Percentiles rank a stretch among this genome's conserved stretches.
phyloP scores from a whole-genome alignment of 2,113 vertebrate genomes.

The Dasypus novemcinctus region DNA sequence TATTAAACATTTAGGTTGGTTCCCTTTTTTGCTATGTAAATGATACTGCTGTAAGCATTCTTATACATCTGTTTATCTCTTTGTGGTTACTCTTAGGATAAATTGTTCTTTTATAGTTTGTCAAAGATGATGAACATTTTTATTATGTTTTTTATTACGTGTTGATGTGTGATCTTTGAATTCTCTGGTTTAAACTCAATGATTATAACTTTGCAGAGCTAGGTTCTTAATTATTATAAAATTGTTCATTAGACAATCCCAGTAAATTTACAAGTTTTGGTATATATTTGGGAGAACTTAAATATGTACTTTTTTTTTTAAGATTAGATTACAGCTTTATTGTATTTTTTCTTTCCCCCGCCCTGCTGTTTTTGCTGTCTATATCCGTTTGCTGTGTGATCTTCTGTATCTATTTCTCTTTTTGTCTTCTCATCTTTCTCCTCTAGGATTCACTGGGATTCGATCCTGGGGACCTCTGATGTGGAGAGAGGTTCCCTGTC shows the following conservation, averaged over 20 bases:
- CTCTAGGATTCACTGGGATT: too few species aligned
- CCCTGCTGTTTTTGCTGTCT: too few species aligned
- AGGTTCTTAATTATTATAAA: background rate
- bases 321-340: too few species aligned
- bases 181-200: slow-evolving; percentile 11
- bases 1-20: background rate
- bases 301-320: background rate
- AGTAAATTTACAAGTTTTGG: background rate
- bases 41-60: background rate
- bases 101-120: background rate
- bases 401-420: too few species aligned
- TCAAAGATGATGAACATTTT: background rate
- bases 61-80: background rate
- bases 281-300: background rate
- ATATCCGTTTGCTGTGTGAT: too few species aligned
- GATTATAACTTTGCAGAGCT: background rate
- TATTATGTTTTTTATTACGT: slow-evolving; percentile 12
- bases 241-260: background rate
- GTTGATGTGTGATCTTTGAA: slow-evolving; percentile 34
- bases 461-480: too few species aligned
- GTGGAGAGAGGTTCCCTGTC: too few species aligned
- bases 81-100: background rate
- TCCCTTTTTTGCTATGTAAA: background rate
- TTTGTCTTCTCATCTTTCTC: too few species aligned
- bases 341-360: too few species aligned